Base-by-base conservation (phyloP, 2,888 invertebrate species). In the Leistus spinibarbis region DNA sequence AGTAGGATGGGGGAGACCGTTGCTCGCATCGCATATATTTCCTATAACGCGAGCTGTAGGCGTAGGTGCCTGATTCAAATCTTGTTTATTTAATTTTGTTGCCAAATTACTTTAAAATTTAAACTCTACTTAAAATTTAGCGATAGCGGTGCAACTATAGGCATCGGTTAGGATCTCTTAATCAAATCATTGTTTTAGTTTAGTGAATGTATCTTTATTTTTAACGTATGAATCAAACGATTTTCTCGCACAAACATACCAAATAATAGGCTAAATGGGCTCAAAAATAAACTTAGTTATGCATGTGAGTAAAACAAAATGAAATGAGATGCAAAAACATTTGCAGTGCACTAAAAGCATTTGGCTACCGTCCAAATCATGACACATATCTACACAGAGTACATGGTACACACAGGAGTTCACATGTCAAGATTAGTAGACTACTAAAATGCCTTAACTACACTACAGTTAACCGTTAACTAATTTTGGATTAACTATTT, bases 391-490 rank as follows among this genome's bases (percentile, higher is more conserved):
- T n/a, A n/a, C n/a, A n/a, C n/a, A n/a, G n/a, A n/a, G n/a, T n/a
- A n/a, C n/a, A n/a, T n/a, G n/a, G n/a, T n/a, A n/a, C 60, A 60
- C 20, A 60, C 60, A 10, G 20, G 60, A 17, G 60, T 60, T 60
- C 60, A 60, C 16, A 60, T 60, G 60, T 60, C 60, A 60, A 60
- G 60, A 60, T 60, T 60, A 60, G 60, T 22, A 60, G 60, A 60
- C 60, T 16, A 60, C 17, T 60, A 60, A 60, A 60, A 20, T 22
- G 60, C 20, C 60, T 19, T 17, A 16, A 22, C 22, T 22, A 10
- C 40, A 40, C 40, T 40, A 40, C 13, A 40, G 40, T 60, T 19
- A 19, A 19, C n/a, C 19, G 60, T 19, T 3, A 19, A 60, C 60
- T 60, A 60, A 60, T 60, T 60, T 60, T 60, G 60, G 60, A 1